A percentile compares a stretch with the other conserved stretches of the same genome.
Evolutionary conservation across 1,140 invertebrate genomes (phyloP).

Genomic region (Marisa cornuarietis): DNA sequence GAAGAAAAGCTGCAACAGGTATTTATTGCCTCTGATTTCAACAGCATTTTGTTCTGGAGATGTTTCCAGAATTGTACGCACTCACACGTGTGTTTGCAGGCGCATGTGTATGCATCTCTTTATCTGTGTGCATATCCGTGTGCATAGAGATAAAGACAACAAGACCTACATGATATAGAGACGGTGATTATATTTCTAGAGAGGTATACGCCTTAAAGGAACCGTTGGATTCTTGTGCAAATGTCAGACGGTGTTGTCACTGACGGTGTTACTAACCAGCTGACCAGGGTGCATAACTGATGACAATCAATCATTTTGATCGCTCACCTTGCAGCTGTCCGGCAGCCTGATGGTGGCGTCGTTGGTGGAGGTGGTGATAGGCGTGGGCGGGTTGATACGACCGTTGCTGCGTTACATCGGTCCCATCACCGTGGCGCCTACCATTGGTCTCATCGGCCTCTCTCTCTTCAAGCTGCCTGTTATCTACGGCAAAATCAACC

Average conservation of each 20-base stretch:
- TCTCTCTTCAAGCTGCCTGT: conserved; percentile 59
- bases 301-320: conserved; percentile 2
- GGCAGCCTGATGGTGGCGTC: conserved; percentile 84
- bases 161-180: too few relatives aligned
- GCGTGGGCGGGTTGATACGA: conserved; percentile 68
- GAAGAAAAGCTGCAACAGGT: conserved; percentile 21
- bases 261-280: too few relatives aligned
- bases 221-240: too few relatives aligned
- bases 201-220: too few relatives aligned
- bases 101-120: background rate
- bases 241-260: too few relatives aligned
- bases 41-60: too few relatives aligned
- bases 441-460: conserved; percentile 59
- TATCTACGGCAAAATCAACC: conserved; percentile 34
- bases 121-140: background rate
- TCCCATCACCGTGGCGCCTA: conserved; percentile 52
- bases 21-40: background rate
- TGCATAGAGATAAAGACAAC: too few relatives aligned
- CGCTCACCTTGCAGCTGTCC: conserved; percentile 69
- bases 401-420: conserved; percentile 60
- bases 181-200: too few relatives aligned
- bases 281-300: too few relatives aligned
- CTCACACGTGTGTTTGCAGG: background rate
- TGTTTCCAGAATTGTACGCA: too few relatives aligned
- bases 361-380: conserved; percentile 79